Base-by-base conservation (phyloP, 2,113 vertebrate genomes). In the Hipposideros armiger region DNA sequence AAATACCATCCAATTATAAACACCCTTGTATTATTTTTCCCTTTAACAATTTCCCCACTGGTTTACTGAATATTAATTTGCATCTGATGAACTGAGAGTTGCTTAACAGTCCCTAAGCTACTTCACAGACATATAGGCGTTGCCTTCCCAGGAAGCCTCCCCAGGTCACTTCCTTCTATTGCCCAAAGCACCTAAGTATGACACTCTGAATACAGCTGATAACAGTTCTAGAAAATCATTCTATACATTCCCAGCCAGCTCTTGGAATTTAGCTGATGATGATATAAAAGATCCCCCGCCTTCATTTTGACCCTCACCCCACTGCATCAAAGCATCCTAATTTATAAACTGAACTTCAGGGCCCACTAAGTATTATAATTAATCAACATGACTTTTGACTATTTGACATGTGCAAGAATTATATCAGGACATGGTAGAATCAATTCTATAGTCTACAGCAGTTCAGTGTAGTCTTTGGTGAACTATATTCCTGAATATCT, bases 321-420 rank as follows among this genome's bases (percentile, higher is more conserved):
- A 88, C 11, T 84, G 36, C 16, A 94, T 50, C 69, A 82, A 95
- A 87, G 36, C 32, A 93, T 30, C 36, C 19, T 85, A 87, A 78
- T 82, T 91, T 80, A 87, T 19, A 82, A 82, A 91, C 56, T 30
- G 36, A 94, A 22, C 9, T 89, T 91, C 22, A 69, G 19, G 45
- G 73, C 30, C 17, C n/a, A 69, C 24, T 73, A 86, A 90, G 22
- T 70, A 86, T 58, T 67, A 86, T 19, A 86, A 87, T 80, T 70
- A 70, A 70, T 56, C 84, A 64, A 95, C 4, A 74, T 4, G 83
- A 93, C n/a, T 95, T 94, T 42, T 69, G 30, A 93, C 19, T 62
- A 95, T 82, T n/a, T 90, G 32, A 52, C 60, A 56, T 32, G 24
- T 47, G 4, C 19, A 95, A 91, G 36, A 89, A 62, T 78, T 91